Percentiles rank a stretch among this genome's conserved stretches.
These are phyloP conservation scores for Drosophila pseudotalamancana DNA, from an alignment of 2,888 invertebrate genomes.

Conservation along the genomic window DNA sequence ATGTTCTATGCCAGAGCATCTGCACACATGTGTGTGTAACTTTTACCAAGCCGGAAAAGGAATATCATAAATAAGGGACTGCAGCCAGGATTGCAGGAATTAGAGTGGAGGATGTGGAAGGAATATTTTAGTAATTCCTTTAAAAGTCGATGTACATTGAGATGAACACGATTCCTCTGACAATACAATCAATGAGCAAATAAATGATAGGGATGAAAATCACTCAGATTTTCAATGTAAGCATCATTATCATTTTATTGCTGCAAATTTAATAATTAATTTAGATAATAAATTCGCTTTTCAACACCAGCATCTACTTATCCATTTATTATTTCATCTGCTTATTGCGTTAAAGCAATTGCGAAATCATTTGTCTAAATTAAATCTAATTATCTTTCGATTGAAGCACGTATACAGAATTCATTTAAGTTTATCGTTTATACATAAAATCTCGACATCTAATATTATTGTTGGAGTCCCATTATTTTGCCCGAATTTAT, in stretches of 20 bases:
- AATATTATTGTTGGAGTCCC: conserved; percentile 1
- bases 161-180: too few relatives aligned
- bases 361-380: neutral
- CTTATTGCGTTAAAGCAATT: neutral
- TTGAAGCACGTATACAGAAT: neutral
- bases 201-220: too few relatives aligned
- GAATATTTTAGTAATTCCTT: too few relatives aligned
- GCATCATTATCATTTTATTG: neutral
- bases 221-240: too few relatives aligned
- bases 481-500: conserved; percentile 17
- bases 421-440: neutral
- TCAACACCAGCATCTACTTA: neutral
- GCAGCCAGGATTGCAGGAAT: neutral
- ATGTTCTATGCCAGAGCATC: conserved; percentile 9
- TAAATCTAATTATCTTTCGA: neutral
- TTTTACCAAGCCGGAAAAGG: neutral
- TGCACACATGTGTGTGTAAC: neutral
- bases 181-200: too few relatives aligned
- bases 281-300: neutral
- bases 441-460: neutral
- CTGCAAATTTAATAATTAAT: neutral
- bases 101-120: neutral
- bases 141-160: too few relatives aligned
- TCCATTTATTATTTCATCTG: too few relatives aligned
- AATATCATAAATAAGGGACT: neutral